phyloP scores from a whole-genome alignment of 2,888 invertebrate genomes.

The Brachynemurus nebulosus region DNA sequence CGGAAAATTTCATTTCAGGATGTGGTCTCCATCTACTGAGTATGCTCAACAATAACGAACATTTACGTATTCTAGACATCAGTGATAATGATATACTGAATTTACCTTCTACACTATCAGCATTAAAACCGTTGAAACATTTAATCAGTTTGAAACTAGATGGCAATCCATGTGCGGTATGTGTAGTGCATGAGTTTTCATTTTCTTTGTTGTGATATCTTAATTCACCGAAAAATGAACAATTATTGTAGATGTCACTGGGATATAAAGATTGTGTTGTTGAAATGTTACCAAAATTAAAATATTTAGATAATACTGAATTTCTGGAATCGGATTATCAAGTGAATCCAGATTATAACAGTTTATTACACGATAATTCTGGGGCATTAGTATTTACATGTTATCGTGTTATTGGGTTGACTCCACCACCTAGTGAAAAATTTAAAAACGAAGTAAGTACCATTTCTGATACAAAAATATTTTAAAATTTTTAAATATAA shows the following conservation, averaged over 20 bases:
- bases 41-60: background rate
- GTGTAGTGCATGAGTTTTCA: conserved; percentile 13
- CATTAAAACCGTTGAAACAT: conserved; percentile 28
- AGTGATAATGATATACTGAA: conserved; percentile 44
- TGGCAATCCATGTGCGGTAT: conserved; percentile 46
- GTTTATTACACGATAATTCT: conserved; percentile 28
- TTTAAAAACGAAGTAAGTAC: conserved; percentile 24
- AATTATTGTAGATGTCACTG: conserved; percentile 17
- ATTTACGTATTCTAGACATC: conserved; percentile 32
- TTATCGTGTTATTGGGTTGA: conserved; percentile 37
- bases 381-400: conserved; percentile 35
- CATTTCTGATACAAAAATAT: conserved; percentile 18
- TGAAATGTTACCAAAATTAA: conserved; percentile 30
- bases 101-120: conserved; percentile 31
- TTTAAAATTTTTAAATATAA: background rate
- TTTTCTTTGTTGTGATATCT: conserved; percentile 1
- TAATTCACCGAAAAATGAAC: too few species aligned
- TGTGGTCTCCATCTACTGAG: conserved; percentile 19
- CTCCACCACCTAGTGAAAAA: conserved; percentile 39
- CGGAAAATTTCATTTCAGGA: conserved; percentile 23
- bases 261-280: conserved; percentile 35
- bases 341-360: conserved; percentile 9
- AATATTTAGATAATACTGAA: conserved; percentile 38
- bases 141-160: conserved; percentile 35
- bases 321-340: conserved; percentile 27